Base-by-base conservation (phyloP, 1,140 invertebrate genomes). In the Drosophila simulans region DNA sequence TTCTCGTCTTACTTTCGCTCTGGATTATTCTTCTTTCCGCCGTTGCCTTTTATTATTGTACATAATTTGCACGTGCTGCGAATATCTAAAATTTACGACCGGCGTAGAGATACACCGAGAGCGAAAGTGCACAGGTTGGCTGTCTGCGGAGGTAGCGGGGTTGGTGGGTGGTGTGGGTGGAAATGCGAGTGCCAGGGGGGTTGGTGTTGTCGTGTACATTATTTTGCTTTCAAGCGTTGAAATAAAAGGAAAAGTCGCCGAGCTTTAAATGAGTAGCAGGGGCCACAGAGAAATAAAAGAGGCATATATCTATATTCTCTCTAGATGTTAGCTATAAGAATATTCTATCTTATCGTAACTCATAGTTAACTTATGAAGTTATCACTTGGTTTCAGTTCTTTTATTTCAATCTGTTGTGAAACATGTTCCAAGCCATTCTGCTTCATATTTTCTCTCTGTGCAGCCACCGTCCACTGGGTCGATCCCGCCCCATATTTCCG, bases 61-160 rank as follows among this genome's bases (percentile, higher is more conserved):
- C 84, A 89, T 90, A 89, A 89, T 90, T 90, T 90, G 84, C 84
- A 89, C 84, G 84, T 89, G 84, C 84, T 89, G 73, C 77, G 84
- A 89, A 89, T 89, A 80, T 90, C 84, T 89, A 81, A 89, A 89
- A 89, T 90, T 90, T 89, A 85, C 77, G 77, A 80, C 63, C 62
- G 15, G 39, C 70, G 60, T 58, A 48, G 68, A 46, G 22, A 27
- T 2, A 64, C 52, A 71, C 59, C 59, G 60, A 89, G 55, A 83
- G 78, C 63, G 83, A 79, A 78, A 72, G 74, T 82, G 79, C 81
- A 69, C 77, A 83, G 83, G 83, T 88, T 76, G 82, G 56, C 45
- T 64, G 62, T 48, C 57, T 58, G 35, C 39, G 62, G 51, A 15
- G 37, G 12, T 34, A n/a, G 31, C 27, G 35, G 37, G 17, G 17